Evolutionary conservation across 2,113 vertebrate species (phyloP), one percentile per base, ranked within the genome.

Genomic region (Chamaea fasciata): DNA sequence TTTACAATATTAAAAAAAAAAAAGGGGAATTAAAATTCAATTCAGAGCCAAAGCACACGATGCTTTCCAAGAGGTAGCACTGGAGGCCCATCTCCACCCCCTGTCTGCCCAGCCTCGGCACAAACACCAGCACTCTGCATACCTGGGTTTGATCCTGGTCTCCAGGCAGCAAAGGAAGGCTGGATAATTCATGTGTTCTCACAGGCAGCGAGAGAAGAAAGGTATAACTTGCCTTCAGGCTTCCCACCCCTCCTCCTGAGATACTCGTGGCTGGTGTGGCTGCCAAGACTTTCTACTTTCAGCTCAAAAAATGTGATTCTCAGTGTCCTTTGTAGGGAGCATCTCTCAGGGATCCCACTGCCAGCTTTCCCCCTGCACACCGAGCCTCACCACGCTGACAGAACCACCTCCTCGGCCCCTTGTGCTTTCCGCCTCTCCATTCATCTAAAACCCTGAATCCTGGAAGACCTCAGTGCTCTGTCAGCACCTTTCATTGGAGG

Each of bases 181-280:
- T 90, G 88, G 92, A 92, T 93, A 93, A 94, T 91, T 90, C 92
- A 94, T 92, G 87, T 18, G 4, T 74, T 89, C 80, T 78, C 64
- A 78, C 69, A 94, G 59, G 84, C 75, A 87, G 85, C 0, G 1
- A 80, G 79, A 93, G 76, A 95, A 95, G 84, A 92, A 96, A 96
- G 89, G 69, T 46, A 52, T 20, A 88, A 71, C 71, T 92, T 89
- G 90, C 95, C 94, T 94, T 75, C 57, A 75, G 95, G 95, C 92
- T 89, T 90, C 79, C 88, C 79, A 88, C 33, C 27, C 42, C 73
- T 88, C 55, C 62, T 91, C 84, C 83, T 0, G 7, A 71, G 84
- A 62, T 0, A 9, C 55, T 89, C 81, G 59, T 8, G 12, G 33
- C 57, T 83, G 87, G 37, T 4, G 5, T 26, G 0, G 0, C 23